phyloP scores from a whole-genome alignment of 2,113 vertebrate genomes.

The Delphinapterus leucas region DNA sequence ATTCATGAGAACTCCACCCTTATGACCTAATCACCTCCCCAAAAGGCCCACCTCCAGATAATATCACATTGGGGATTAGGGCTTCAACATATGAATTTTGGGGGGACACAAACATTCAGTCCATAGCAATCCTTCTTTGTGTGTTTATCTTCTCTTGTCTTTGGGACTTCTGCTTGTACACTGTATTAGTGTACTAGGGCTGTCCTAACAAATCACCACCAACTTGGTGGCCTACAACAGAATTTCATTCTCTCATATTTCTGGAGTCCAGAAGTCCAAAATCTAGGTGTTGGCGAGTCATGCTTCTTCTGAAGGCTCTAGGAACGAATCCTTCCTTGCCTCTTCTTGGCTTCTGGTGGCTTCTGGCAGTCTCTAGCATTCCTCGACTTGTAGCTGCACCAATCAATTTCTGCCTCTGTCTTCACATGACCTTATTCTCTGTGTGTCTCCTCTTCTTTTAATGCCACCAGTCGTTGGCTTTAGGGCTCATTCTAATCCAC shows the following conservation, averaged over 20 bases:
- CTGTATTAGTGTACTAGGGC: background rate
- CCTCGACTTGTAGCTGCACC: background rate
- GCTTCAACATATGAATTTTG: background rate
- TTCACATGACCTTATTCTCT: background rate
- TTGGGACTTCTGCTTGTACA: background rate
- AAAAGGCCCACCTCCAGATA: background rate
- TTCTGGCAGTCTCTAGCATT: background rate
- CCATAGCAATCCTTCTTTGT: background rate
- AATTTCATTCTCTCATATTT: background rate
- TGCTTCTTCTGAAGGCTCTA: background rate
- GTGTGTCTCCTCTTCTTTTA: background rate
- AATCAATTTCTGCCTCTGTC: background rate
- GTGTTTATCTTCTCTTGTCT: background rate
- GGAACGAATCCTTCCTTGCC: background rate
- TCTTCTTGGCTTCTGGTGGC: background rate
- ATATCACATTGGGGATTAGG: background rate
- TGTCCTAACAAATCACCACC: background rate
- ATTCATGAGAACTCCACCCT: background rate
- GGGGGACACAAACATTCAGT: too few species aligned
- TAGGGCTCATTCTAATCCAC: background rate
- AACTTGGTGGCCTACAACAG: background rate
- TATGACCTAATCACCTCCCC: background rate
- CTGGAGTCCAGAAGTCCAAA: background rate
- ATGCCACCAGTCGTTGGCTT: background rate
- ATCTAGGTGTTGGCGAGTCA: background rate